Evolutionary conservation across 2,888 invertebrate species (phyloP).

Genomic region (Coelinius sp.): DNA sequence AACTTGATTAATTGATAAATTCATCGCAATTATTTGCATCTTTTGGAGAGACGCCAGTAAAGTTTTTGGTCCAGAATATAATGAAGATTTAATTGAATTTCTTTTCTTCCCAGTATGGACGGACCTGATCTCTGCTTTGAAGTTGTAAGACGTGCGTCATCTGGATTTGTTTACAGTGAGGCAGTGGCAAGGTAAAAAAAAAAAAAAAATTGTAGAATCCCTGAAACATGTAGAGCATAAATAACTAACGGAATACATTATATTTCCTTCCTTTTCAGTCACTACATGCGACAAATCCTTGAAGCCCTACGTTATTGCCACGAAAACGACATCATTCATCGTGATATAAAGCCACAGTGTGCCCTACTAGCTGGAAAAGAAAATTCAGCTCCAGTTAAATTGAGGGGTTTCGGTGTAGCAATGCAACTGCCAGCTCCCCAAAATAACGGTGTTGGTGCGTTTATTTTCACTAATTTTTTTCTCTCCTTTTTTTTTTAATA

Average conservation of each 20-base stretch:
- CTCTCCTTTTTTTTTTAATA: background rate
- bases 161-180: slow-evolving; percentile 99
- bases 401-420: slow-evolving; percentile 97
- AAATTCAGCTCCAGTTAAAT: slow-evolving; percentile 97
- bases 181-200: slow-evolving; percentile 93
- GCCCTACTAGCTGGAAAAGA: slow-evolving; percentile 95
- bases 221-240: background rate
- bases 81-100: slow-evolving; percentile 27
- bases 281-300: slow-evolving; percentile 98
- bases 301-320: slow-evolving; percentile 98
- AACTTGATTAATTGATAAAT: background rate
- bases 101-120: slow-evolving; percentile 87
- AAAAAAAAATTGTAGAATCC: background rate
- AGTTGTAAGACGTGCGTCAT: slow-evolving; percentile 94
- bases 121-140: slow-evolving; percentile 99
- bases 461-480: background rate
- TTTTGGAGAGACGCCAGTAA: background rate
- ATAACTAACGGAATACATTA: background rate
- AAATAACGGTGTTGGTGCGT: slow-evolving; percentile 76
- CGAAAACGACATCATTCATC: slow-evolving; percentile 97
- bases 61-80: background rate
- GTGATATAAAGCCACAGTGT: slow-evolving; percentile 98
- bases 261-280: slow-evolving; percentile 76
- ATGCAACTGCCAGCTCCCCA: slow-evolving; percentile 90
- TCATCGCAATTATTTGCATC: background rate